phyloP scores from a whole-genome alignment of 2,797 vertebrate genomes.

The Meriones psammophilus region DNA sequence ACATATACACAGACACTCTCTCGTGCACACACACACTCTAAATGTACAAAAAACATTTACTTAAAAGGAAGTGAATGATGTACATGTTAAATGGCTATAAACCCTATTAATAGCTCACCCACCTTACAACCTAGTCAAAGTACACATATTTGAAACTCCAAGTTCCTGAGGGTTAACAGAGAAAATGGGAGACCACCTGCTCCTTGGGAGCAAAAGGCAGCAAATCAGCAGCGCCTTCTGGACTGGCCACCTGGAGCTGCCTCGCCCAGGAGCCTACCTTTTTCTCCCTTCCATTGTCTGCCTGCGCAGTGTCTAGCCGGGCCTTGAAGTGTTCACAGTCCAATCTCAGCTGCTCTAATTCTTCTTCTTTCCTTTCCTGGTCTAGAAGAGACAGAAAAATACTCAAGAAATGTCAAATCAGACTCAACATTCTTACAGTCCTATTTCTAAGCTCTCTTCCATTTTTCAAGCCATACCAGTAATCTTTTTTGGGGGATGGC shows the following conservation, averaged over 20 bases:
- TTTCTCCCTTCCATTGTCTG: constrained; percentile 92
- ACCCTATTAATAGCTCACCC: background rate
- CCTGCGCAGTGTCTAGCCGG: constrained; percentile 91
- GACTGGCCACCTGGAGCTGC: background rate
- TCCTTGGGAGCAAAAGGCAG: background rate
- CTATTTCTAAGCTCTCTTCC: background rate
- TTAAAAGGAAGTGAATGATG: constrained; percentile 40
- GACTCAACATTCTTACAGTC: background rate
- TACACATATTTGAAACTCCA: background rate
- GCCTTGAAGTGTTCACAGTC: constrained; percentile 93
- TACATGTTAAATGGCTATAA: background rate
- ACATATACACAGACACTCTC: background rate
- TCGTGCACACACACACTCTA: background rate
- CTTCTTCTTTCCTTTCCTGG: constrained; percentile 89
- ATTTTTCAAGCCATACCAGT: constrained; percentile 6
- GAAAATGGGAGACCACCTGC: background rate
- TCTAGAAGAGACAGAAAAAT: constrained; percentile 83
- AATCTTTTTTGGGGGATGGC: background rate
- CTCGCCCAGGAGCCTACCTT: constrained; percentile 88
- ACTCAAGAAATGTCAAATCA: constrained; percentile 45
- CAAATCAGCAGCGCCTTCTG: rapidly evolving
- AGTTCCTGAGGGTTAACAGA: background rate
- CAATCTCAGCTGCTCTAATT: constrained; percentile 91
- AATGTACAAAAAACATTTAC: background rate
- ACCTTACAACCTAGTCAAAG: constrained; percentile 9